Conservation (phyloP, 1,140 invertebrate species). For the Ceratitis capitata region DNA sequence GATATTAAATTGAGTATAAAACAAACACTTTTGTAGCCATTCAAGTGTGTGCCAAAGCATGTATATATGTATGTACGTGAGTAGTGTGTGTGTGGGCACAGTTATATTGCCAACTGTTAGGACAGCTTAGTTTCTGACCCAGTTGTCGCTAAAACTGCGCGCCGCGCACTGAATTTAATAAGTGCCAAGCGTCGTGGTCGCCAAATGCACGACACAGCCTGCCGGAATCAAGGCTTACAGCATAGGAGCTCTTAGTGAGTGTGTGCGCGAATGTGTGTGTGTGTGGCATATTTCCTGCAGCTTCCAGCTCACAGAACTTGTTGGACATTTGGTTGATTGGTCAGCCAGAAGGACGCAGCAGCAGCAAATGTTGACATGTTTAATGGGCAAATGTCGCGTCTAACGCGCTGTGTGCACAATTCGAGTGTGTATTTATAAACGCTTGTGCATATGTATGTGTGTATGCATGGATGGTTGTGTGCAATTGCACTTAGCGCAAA, state of each 20-base stretch:
- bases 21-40: too few relatives aligned
- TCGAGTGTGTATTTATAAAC: too few relatives aligned
- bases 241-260: too few relatives aligned
- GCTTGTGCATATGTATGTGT: background rate
- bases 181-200: background rate
- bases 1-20: too few relatives aligned
- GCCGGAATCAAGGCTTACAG: too few relatives aligned
- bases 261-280: background rate
- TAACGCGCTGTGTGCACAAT: background rate
- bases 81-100: background rate
- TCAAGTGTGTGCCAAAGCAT: background rate
- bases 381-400: background rate
- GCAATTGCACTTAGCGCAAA: background rate
- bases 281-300: background rate
- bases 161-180: slow-evolving; percentile 18
- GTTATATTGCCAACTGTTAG: background rate
- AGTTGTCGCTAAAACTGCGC: background rate
- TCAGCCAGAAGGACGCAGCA: background rate
- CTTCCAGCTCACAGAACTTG: too few relatives aligned
- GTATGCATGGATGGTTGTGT: background rate
- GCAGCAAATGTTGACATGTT: background rate
- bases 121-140: background rate
- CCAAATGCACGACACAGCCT: background rate
- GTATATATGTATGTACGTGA: background rate
- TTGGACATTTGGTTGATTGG: background rate